These are phyloP conservation scores for Xestia c-nigrum DNA, from an alignment of 2,888 invertebrate genomes.

Conservation along the genomic window DNA sequence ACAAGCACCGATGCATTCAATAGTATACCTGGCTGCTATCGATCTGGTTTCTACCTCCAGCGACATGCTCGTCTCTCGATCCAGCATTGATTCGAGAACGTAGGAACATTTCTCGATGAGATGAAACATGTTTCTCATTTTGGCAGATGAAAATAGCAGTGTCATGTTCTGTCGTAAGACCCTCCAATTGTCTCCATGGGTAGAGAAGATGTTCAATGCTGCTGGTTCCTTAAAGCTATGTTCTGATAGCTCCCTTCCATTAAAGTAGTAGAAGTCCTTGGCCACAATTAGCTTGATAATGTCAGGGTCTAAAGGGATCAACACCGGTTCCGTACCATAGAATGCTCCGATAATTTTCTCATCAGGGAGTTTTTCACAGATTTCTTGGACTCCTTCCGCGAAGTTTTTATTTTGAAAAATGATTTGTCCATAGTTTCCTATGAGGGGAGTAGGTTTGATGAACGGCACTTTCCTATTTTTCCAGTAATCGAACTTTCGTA, in stretches of 20 bases:
- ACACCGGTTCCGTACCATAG: conserved; percentile 45
- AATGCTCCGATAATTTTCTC: conserved; percentile 73
- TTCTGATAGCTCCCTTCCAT: conserved; percentile 68
- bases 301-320: conserved; percentile 73
- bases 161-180: conserved; percentile 65
- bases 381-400: conserved; percentile 53
- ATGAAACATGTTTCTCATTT: conserved; percentile 67
- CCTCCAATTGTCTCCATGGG: conserved; percentile 63
- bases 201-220: conserved; percentile 55
- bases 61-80: conserved; percentile 41
- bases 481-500: conserved; percentile 74
- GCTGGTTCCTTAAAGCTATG: conserved; percentile 59
- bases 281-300: conserved; percentile 72
- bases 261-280: conserved; percentile 75
- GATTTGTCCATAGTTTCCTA: conserved; percentile 72
- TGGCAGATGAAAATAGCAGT: conserved; percentile 62
- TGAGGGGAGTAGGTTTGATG: conserved; percentile 61
- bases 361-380: conserved; percentile 69
- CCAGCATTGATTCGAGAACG: conserved; percentile 53
- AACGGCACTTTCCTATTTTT: conserved; percentile 65
- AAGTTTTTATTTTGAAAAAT: conserved; percentile 63
- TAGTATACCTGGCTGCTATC: conserved; percentile 52
- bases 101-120: conserved; percentile 58
- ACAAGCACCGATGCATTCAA: conserved; percentile 56
- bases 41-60: conserved; percentile 32